phyloP scores from a whole-genome alignment of 2,888 invertebrate genomes.

The Coremacera marginata region DNA sequence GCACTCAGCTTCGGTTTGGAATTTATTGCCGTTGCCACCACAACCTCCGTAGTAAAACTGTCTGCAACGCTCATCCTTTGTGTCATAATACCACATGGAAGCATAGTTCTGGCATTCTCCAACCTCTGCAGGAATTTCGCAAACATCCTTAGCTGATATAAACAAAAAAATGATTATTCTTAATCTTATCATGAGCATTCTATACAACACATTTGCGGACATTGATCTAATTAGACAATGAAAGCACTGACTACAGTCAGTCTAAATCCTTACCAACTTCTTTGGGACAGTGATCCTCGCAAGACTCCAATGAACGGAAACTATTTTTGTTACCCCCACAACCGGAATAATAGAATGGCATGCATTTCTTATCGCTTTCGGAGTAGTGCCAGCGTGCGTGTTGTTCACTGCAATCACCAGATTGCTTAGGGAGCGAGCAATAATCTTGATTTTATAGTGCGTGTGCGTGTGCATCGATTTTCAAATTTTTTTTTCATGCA shows the following conservation, averaged over 20 bases:
- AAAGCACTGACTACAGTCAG: constrained; percentile 48
- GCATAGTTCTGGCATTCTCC: constrained; percentile 85
- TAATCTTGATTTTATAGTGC: constrained; percentile 72
- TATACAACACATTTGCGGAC: constrained; percentile 45
- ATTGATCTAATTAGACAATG: constrained; percentile 51
- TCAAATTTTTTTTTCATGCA: neutral
- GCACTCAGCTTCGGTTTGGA: constrained; percentile 77
- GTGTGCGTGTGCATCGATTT: constrained; percentile 31
- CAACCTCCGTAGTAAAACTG: constrained; percentile 93
- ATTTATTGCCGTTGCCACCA: constrained; percentile 92
- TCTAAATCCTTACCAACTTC: constrained; percentile 78
- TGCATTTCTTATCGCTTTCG: constrained; percentile 84
- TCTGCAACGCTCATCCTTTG: constrained; percentile 78
- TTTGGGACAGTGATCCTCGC: constrained; percentile 83
- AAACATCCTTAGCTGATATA: constrained; percentile 75
- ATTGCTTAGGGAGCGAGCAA: constrained; percentile 80
- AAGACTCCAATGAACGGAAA: constrained; percentile 80
- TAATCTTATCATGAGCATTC: neutral
- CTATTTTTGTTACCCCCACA: constrained; percentile 92
- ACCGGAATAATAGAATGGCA: constrained; percentile 93
- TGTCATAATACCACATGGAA: constrained; percentile 86
- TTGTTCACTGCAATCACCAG: constrained; percentile 82
- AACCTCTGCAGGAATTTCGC: constrained; percentile 80
- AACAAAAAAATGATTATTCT: neutral
- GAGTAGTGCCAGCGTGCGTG: constrained; percentile 90